These are phyloP conservation scores for Vannuccia rotundouncinata DNA, from an alignment of 2,888 invertebrate genomes.

Conservation along the genomic window DNA sequence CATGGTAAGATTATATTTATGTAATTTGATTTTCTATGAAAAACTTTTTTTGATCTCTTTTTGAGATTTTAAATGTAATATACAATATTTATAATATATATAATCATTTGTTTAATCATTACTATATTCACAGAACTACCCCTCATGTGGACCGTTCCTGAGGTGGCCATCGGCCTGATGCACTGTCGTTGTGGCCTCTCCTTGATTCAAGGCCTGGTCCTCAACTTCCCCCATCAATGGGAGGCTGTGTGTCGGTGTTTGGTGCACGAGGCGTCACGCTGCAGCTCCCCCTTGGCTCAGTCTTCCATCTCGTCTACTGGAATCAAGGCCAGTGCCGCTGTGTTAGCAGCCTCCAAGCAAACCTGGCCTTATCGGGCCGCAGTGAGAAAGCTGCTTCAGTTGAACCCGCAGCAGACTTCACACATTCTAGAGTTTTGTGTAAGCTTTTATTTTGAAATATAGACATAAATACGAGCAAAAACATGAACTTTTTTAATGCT, in stretches of 20 bases:
- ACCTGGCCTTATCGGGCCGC: neutral
- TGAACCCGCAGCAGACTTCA: slow-evolving; percentile 3
- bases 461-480: neutral
- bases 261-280: neutral
- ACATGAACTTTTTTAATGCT: neutral
- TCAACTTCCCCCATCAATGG: slow-evolving; percentile 31
- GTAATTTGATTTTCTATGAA: neutral
- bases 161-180: neutral
- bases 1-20: neutral
- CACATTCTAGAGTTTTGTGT: neutral
- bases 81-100: neutral
- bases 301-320: neutral
- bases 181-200: neutral
- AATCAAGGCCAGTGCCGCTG: neutral
- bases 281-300: neutral
- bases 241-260: neutral
- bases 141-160: neutral
- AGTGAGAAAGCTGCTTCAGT: neutral
- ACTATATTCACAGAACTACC: neutral
- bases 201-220: neutral
- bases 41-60: no score
- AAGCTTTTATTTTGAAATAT: neutral
- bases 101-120: no score
- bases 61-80: no score
- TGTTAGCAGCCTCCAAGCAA: neutral